A percentile compares a stretch with the other conserved stretches of the same genome.
phyloP scores from a whole-genome alignment of 2,113 vertebrate species.

The Ophiodon elongatus region DNA sequence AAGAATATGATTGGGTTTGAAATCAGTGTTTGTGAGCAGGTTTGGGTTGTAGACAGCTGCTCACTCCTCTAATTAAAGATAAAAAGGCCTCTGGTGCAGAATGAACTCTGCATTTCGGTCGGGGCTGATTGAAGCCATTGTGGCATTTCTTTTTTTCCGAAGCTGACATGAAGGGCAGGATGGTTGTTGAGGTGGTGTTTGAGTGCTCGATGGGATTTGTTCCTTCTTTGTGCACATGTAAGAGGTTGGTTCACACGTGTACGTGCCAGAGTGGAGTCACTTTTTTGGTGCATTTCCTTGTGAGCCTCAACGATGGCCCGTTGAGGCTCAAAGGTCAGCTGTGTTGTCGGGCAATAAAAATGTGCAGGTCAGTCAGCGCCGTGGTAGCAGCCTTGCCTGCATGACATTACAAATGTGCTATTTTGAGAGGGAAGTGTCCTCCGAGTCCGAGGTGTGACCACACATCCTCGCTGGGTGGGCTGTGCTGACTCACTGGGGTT shows the following conservation, averaged over 20 bases:
- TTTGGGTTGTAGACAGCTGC: slow-evolving; percentile 78
- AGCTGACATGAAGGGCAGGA: slow-evolving; percentile 51
- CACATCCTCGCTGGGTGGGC: slow-evolving; percentile 64
- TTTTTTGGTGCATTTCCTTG: slow-evolving; percentile 28
- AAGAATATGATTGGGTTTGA: slow-evolving; percentile 33
- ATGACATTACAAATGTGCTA: slow-evolving; percentile 80
- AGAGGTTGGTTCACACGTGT: slow-evolving; percentile 23
- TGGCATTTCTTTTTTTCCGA: slow-evolving; percentile 48
- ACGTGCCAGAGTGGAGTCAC: neutral
- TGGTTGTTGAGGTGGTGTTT: slow-evolving; percentile 20
- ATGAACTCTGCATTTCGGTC: slow-evolving; percentile 70
- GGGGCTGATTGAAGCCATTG: slow-evolving; percentile 63
- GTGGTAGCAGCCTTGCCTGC: slow-evolving; percentile 49
- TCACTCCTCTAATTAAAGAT: slow-evolving; percentile 76
- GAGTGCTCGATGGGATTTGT: neutral
- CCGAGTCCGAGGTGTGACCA: slow-evolving; percentile 79
- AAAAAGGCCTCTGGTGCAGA: slow-evolving; percentile 72
- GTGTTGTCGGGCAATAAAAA: slow-evolving; percentile 75
- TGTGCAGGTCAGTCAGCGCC: slow-evolving; percentile 69
- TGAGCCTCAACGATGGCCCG: slow-evolving; percentile 49
- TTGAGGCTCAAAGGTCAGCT: slow-evolving; percentile 78
- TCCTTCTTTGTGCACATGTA: slow-evolving; percentile 8
- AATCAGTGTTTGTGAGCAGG: slow-evolving; percentile 49
- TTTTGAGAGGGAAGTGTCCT: slow-evolving; percentile 74
- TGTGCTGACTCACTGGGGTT: slow-evolving; percentile 75